These are phyloP conservation scores for Stictocephala bisonia DNA, from an alignment of 2,888 invertebrate genomes.

Conservation along the genomic window DNA sequence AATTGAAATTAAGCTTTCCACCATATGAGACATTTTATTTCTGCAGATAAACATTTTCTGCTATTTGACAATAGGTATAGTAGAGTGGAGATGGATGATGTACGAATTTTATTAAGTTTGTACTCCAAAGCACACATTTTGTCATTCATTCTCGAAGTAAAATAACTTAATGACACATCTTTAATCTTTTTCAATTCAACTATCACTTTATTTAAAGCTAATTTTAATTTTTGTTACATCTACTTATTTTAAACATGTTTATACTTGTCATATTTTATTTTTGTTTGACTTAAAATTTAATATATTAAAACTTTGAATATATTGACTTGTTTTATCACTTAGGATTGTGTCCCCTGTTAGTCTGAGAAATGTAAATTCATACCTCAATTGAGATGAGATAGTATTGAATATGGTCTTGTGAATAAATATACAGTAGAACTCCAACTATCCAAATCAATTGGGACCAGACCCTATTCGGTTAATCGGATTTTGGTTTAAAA, in stretches of 20 bases:
- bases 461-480: no score
- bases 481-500: no score
- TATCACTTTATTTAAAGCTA: constrained; percentile 10
- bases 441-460: no score
- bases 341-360: constrained; percentile 19
- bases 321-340: constrained; percentile 20
- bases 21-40: constrained; percentile 5
- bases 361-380: no score
- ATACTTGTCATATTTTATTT: constrained; percentile 41
- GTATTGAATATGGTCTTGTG: no score
- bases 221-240: constrained; percentile 41
- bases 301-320: constrained; percentile 40
- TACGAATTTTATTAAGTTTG: constrained; percentile 30
- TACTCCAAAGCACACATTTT: no score
- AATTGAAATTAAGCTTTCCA: constrained; percentile 14
- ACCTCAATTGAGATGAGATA: no score
- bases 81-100: constrained; percentile 13
- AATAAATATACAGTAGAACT: no score
- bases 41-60: not conserved
- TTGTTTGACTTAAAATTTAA: constrained; percentile 38
- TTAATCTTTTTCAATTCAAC: not conserved
- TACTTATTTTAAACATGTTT: constrained; percentile 37
- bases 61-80: constrained; percentile 7
- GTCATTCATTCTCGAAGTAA: no score
- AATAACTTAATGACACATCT: not conserved